These are phyloP conservation scores for Baronia brevicornis DNA, from an alignment of 2,888 invertebrate genomes.

Conservation along the genomic window DNA sequence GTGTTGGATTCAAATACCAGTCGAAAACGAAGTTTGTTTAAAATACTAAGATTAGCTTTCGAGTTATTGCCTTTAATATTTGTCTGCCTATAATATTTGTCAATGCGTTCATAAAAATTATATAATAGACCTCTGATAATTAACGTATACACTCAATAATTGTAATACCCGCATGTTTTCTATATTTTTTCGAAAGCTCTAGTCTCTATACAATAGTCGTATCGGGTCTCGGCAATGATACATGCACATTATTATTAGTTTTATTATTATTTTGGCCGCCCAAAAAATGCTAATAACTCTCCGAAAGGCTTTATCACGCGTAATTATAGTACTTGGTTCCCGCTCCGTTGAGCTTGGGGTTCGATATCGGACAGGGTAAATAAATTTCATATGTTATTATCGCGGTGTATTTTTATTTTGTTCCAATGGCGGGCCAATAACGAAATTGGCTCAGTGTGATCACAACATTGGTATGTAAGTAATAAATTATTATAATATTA, in stretches of 20 bases:
- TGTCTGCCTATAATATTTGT: no score
- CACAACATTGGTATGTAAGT: conserved; percentile 3
- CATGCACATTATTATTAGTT: conserved; percentile 29
- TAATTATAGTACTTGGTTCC: conserved; percentile 32
- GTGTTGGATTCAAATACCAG: no score
- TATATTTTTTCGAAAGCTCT: no score
- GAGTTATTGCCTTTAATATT: no score
- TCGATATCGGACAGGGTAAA: conserved; percentile 28
- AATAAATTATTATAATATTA: no score
- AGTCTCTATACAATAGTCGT: no score
- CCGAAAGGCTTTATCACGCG: conserved; percentile 29
- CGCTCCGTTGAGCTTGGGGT: conserved; percentile 28
- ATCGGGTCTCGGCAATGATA: conserved; percentile 24
- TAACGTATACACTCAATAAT: no score
- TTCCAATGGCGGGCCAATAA: conserved; percentile 6
- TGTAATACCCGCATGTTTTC: no score
- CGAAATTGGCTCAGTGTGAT: conserved; percentile 11
- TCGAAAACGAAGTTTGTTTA: no score
- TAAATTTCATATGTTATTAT: conserved; percentile 21
- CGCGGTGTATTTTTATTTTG: conserved; percentile 12
- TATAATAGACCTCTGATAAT: no score
- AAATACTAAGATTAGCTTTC: no score
- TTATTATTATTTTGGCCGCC: conserved; percentile 28
- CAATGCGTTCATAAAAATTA: no score
- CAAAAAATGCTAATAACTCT: conserved; percentile 30